Base-by-base conservation (phyloP, 30 jellyfish, hydroid and myxozoan genomes). In the Turritopsis dohrnii region DNA sequence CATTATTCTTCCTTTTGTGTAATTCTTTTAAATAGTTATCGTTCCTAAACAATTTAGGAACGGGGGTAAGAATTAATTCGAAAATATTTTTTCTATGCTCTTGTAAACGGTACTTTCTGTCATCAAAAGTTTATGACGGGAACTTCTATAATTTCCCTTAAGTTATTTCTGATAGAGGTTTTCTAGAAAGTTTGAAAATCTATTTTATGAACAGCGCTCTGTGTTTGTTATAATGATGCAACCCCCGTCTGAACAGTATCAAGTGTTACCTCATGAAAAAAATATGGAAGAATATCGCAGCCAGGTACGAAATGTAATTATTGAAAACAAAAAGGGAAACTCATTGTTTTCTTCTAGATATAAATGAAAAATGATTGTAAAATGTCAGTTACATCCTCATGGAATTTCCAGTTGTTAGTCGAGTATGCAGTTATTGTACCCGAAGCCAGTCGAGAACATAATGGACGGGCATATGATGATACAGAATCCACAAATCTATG, bases 351-450 rank as follows among this genome's bases (percentile, higher is more conserved):
- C 30, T 27, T 69, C 19, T 69, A 69, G 77, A 69, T 69, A 69
- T 69, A 69, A 69, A 27, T 69, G 30, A 69, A 69, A 27, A 27
- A 69, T 69, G 77, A 69, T 69, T 69, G 77, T n/a, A 69, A 69
- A 69, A 69, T 27, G 77, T 23, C 77, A 69, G 22, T n/a, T 21
- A n/a, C 9, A n/a, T 19, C 77, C 4, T 16, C 28, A 27, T 8
- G 30, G 28, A 69, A 27, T 27, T 27, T 69, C 17, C 22, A 23
- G 16, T 27, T 27, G 77, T 8, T 69, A n/a, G 19, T 7, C 77
- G 30, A 69, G 9, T 23, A 80, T 80, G 87, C 87, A 80, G 76
- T 53, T 80, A 22, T 28, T 80, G 53, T 80, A 28, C 53, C 80
- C 87, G 71, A 80, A 66, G 80, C 87, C 87, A 53, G 30, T 69